Percentiles rank a stretch among this genome's conserved stretches.
phyloP scores from a whole-genome alignment of 2,888 invertebrate species.

The Oxycera nigricornis region DNA sequence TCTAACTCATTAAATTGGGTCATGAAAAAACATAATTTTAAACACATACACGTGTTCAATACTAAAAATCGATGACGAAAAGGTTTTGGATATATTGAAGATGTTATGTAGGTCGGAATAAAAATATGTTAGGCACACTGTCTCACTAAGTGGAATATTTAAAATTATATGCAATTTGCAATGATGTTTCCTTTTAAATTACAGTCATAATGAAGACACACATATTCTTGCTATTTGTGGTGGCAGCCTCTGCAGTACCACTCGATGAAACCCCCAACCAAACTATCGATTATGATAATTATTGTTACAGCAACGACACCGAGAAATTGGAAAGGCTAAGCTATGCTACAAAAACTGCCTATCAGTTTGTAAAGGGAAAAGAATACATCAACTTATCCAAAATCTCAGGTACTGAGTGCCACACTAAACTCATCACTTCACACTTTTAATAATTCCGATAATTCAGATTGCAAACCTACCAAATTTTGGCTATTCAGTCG shows the following conservation, averaged over 20 bases:
- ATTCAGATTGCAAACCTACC: slow-evolving; percentile 72
- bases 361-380: slow-evolving; percentile 69
- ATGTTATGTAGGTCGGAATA: too few species aligned
- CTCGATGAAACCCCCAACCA: neutral
- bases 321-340: slow-evolving; percentile 60
- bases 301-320: slow-evolving; percentile 58
- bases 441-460: neutral
- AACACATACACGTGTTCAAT: too few species aligned
- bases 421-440: neutral
- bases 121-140: too few species aligned
- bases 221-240: neutral
- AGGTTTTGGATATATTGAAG: too few species aligned
- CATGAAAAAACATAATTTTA: too few species aligned
- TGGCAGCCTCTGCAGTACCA: neutral
- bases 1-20: too few species aligned
- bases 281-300: slow-evolving; percentile 43
- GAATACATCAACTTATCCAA: neutral
- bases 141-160: too few species aligned
- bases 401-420: slow-evolving; percentile 10
- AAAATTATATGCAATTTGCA: too few species aligned
- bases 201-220: neutral
- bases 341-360: slow-evolving; percentile 79
- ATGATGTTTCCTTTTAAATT: too few species aligned
- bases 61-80: too few species aligned
- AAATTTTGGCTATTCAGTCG: slow-evolving; percentile 77